phyloP scores from a whole-genome alignment of 2,113 vertebrate species.

The Orycteropus afer region DNA sequence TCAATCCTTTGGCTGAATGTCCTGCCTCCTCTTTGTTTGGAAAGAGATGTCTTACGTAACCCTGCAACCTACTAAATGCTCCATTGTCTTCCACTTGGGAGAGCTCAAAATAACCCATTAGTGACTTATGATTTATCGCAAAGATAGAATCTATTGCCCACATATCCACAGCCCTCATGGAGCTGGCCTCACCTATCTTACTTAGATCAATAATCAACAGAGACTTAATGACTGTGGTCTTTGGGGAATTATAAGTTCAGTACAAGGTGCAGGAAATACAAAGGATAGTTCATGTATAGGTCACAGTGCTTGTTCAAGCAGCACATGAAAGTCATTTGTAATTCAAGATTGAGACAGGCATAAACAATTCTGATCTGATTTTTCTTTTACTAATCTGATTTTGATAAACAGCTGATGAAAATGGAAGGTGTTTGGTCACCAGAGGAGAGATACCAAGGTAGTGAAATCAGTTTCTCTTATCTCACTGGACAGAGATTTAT shows the following conservation, averaged over 20 bases:
- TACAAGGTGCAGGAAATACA: not conserved
- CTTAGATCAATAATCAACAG: not conserved
- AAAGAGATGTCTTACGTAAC: conserved; percentile 78
- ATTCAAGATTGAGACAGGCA: conserved; percentile 44
- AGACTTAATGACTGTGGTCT: not conserved
- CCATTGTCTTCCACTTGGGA: conserved; percentile 77
- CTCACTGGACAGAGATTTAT: conserved; percentile 25
- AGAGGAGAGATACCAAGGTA: conserved; percentile 28
- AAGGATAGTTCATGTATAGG: conserved; percentile 60
- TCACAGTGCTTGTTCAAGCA: not conserved
- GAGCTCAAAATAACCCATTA: conserved; percentile 71
- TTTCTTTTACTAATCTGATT: conserved; percentile 70
- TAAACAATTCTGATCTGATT: conserved; percentile 52
- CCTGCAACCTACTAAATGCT: conserved; percentile 71
- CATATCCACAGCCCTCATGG: not conserved
- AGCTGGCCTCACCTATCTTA: conserved; percentile 1
- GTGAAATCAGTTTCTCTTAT: conserved; percentile 55
- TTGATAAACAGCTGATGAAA: conserved; percentile 79
- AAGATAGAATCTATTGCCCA: conserved; percentile 38
- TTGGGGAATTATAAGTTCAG: conserved; percentile 1
- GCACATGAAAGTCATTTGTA: conserved; percentile 61
- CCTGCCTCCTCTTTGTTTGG: conserved; percentile 76
- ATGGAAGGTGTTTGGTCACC: conserved; percentile 33
- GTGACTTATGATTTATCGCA: conserved; percentile 71
- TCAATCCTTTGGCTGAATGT: conserved; percentile 69